These are phyloP conservation scores for Malurus cyaneus DNA, from an alignment of 2,113 vertebrate species.

Conservation along the genomic window DNA sequence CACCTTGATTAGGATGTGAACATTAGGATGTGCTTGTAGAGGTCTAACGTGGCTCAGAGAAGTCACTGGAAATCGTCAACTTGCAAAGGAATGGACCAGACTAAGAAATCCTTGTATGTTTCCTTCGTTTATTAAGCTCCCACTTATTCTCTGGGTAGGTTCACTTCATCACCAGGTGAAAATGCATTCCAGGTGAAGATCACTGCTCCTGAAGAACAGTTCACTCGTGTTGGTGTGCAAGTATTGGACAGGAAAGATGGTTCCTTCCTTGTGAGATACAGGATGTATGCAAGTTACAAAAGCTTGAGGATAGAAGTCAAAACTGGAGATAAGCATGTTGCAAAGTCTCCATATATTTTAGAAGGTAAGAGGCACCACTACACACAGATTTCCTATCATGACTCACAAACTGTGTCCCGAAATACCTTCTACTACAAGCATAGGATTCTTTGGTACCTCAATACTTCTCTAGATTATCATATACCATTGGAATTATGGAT, in stretches of 20 bases:
- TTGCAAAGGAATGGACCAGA: not conserved
- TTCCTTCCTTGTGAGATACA: constrained; percentile 93
- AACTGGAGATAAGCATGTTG: constrained; percentile 79
- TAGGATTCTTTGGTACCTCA: not conserved
- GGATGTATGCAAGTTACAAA: constrained; percentile 95
- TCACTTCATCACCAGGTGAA: constrained; percentile 89
- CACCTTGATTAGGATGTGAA: not conserved
- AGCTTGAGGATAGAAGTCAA: constrained; percentile 85
- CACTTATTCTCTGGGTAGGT: constrained; percentile 71
- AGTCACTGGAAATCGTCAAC: not conserved
- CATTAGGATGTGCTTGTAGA: not conserved
- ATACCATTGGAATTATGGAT: not conserved
- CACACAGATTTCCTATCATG: not conserved
- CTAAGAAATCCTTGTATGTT: not conserved
- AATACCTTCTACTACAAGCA: not conserved
- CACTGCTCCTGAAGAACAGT: constrained; percentile 83
- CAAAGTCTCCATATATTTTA: constrained; percentile 89
- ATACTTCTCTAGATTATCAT: not conserved
- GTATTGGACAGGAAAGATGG: constrained; percentile 93
- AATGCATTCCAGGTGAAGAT: constrained; percentile 90
- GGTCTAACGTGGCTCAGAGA: not conserved
- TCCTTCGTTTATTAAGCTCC: not conserved
- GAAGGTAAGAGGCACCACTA: constrained; percentile 77
- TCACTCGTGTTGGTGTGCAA: constrained; percentile 91
- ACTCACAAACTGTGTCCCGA: not conserved